Evolutionary conservation across 2,888 invertebrate species (phyloP), one percentile per base, ranked within the genome.

Genomic region (Coremacera marginata): DNA sequence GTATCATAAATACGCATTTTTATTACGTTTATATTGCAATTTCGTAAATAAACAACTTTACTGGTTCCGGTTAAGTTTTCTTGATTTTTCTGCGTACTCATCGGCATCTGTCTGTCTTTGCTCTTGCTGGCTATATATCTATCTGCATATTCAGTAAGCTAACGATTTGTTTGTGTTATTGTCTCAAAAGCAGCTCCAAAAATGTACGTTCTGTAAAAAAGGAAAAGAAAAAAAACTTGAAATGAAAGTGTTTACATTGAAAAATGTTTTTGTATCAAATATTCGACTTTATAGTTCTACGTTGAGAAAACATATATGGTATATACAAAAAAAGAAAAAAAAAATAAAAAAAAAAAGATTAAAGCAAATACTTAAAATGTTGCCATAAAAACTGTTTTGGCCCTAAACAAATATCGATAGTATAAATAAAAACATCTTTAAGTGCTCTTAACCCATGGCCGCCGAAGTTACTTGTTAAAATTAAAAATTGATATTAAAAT

Each of bases 1-100:
- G 7, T 67, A 19, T n/a, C 52, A 55, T 70, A 70, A 52, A 70
- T 27, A 55, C 31, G 55, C 31, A n/a, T 55, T 70, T 70, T 70
- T 70, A 55, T 70, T 70, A 22, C 55, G 19, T 67, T 67, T 67
- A 31, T 34, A 67, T 67, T 67, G 67, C 67, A 67, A 67, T 67
- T 67, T 67, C 44, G 19, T 44, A 67, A 37, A 67, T 67, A 44
- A 52, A 52, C 49, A 51, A 22, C 19, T 67, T 67, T 19, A 25
- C 19, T 31, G 55, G 19, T 70, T 70, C 31, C 52, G 55, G 31
- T n/a, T 70, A 9, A 31, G 27, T 60, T 60, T 19, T 37, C 11
- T 55, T 70, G n/a, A 22, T 9, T 9, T 31, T 70, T 19, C 22
- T 70, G 68, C 27, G 49, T 70, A 25, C 7, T n/a, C 27, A 22